Evolutionary conservation across 2,888 invertebrate genomes (phyloP).

Genomic region (Dyspetes luteomarginatus): DNA sequence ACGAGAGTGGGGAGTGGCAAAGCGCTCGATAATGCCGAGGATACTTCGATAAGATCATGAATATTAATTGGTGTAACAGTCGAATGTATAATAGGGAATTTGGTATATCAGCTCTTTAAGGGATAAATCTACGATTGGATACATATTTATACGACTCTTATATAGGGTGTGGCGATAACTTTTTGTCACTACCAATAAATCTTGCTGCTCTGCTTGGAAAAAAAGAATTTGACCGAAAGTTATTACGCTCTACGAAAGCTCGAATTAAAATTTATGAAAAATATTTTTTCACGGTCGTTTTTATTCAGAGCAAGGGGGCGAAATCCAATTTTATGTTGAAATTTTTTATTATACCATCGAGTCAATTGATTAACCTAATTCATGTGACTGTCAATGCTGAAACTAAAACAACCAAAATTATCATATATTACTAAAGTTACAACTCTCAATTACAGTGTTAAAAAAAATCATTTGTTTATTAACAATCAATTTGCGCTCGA

Average conservation of each 20-base stretch:
- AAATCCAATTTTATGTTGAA: too few species aligned
- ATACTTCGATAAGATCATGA: slow-evolving; percentile 59
- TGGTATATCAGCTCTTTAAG: neutral
- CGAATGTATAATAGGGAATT: slow-evolving; percentile 8
- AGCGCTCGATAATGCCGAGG: slow-evolving; percentile 53
- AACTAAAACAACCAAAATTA: too few species aligned
- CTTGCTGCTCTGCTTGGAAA: neutral
- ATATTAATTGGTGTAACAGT: slow-evolving; percentile 44
- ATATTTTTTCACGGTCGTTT: too few species aligned
- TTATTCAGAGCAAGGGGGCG: too few species aligned
- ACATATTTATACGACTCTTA: slow-evolving; percentile 6
- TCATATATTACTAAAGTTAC: too few species aligned
- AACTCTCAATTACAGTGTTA: too few species aligned
- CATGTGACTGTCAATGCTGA: too few species aligned
- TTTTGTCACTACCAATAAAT: slow-evolving; percentile 24
- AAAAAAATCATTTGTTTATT: too few species aligned
- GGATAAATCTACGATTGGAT: slow-evolving; percentile 9
- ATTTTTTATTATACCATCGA: too few species aligned
- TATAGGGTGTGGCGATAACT: slow-evolving; percentile 20
- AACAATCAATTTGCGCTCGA: too few species aligned
- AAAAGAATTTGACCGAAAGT: neutral
- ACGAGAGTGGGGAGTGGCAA: slow-evolving; percentile 2
- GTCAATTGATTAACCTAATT: too few species aligned
- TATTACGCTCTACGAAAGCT: slow-evolving; percentile 6
- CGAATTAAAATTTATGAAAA: slow-evolving; percentile 42